Evolutionary conservation across 2,113 vertebrate species (phyloP).

Genomic region (Gymnocephalus cernua): DNA sequence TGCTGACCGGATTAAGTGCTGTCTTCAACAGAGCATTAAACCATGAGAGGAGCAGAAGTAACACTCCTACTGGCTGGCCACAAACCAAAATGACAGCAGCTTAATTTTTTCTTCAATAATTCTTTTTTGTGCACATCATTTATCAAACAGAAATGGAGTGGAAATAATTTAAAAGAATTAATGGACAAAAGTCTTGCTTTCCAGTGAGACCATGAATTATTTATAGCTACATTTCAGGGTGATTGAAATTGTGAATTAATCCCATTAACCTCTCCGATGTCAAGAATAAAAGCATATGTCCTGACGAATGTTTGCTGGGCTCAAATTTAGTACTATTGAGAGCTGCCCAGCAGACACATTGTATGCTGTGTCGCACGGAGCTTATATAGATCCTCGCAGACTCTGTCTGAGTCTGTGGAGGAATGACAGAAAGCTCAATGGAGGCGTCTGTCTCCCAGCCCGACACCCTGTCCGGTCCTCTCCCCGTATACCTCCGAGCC

Average conservation of each 20-base stretch:
- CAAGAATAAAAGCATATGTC: conserved; percentile 78
- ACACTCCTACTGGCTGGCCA: conserved; percentile 29
- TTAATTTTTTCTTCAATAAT: conserved; percentile 46
- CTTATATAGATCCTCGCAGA: conserved; percentile 80
- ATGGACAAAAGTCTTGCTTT: conserved; percentile 61
- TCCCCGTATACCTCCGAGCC: conserved; percentile 56
- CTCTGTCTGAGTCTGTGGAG: conserved; percentile 70
- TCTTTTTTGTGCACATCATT: conserved; percentile 44
- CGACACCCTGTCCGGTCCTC: conserved; percentile 63
- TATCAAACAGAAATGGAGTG: conserved; percentile 38
- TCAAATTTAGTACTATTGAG: conserved; percentile 74
- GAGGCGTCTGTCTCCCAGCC: conserved; percentile 76
- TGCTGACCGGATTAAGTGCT: conserved; percentile 65
- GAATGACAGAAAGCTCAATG: conserved; percentile 83
- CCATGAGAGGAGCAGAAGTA: conserved; percentile 53
- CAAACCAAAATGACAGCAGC: conserved; percentile 24
- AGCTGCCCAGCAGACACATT: conserved; percentile 74
- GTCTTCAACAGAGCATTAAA: conserved; percentile 54
- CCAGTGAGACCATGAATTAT: conserved; percentile 72
- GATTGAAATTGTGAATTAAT: conserved; percentile 79
- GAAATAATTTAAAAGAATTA: conserved; percentile 68
- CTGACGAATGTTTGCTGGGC: conserved; percentile 76
- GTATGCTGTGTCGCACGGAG: conserved; percentile 71
- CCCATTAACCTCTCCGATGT: conserved; percentile 79
- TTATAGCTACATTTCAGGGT: conserved; percentile 73